Conservation (phyloP, 2,888 invertebrate genomes). For the Stenchaetothrips biformis region DNA sequence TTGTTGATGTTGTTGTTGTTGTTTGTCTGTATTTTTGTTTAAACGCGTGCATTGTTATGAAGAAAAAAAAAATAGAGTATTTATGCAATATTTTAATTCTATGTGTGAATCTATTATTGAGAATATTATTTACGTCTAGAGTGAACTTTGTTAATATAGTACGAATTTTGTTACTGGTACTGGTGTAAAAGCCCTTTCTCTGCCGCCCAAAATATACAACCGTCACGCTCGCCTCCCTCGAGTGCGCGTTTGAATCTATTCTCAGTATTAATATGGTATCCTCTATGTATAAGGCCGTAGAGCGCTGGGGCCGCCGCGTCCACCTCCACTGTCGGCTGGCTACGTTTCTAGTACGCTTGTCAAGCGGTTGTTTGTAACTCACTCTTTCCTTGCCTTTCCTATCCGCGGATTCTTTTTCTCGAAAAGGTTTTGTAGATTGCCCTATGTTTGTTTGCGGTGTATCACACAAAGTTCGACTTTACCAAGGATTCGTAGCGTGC, state of each 20-base stretch:
- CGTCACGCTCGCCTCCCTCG: not conserved
- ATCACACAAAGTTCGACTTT: not conserved
- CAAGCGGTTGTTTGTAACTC: no score
- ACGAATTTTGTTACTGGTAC: constrained; percentile 24
- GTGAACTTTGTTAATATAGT: constrained; percentile 25
- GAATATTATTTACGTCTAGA: constrained; percentile 14
- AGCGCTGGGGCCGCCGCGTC: no score
- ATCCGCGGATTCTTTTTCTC: no score
- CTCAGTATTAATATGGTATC: constrained; percentile 2
- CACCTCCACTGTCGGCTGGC: no score
- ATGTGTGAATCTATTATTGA: not conserved
- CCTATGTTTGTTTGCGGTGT: not conserved
- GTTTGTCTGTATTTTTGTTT: constrained; percentile 23
- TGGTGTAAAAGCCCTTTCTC: constrained; percentile 18
- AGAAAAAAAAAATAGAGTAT: constrained; percentile 16
- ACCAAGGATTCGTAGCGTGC: not conserved
- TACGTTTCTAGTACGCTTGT: no score
- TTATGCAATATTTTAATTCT: constrained; percentile 26
- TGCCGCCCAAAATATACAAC: constrained; percentile 15
- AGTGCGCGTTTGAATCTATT: not conserved
- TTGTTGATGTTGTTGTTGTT: not conserved
- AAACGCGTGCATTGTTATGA: constrained; percentile 20
- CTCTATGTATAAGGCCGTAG: no score
- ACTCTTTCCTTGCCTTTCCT: no score
- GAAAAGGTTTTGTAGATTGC: no score